A percentile compares a stretch with the other conserved stretches of the same genome.
These are phyloP conservation scores for Frankliniella intonsa DNA, from an alignment of 2,888 invertebrate genomes.

Conservation along the genomic window DNA sequence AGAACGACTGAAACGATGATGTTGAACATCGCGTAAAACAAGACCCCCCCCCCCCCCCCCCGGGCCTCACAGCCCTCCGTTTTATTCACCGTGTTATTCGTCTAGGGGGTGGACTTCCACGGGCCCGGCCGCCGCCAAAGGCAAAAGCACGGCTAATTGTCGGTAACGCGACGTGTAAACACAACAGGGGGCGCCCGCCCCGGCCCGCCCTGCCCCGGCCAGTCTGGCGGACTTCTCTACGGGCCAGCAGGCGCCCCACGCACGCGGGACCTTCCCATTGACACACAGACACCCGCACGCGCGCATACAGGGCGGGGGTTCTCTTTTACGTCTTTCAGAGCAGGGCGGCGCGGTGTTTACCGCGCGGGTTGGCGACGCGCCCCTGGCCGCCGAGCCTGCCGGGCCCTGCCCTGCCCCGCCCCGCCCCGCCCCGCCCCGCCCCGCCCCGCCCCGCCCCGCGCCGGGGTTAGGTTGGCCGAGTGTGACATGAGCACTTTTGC, in stretches of 20 bases:
- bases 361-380: background rate
- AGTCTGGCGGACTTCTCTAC: background rate
- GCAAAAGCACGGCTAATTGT: conserved; percentile 5
- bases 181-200: background rate
- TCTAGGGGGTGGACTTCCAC: background rate
- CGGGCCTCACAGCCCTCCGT: background rate
- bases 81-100: background rate
- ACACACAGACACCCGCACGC: no score
- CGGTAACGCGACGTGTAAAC: conserved; percentile 1
- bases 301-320: background rate
- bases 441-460: background rate
- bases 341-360: background rate
- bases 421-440: no score
- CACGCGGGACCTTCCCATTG: background rate
- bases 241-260: background rate
- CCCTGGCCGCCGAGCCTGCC: no score
- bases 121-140: background rate
- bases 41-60: no score
- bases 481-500: conserved; percentile 3
- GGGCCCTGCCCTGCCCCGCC: background rate
- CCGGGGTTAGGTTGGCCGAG: background rate
- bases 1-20: no score
- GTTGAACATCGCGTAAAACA: no score
- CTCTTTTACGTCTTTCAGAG: background rate
- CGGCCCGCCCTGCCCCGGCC: background rate